Evolutionary conservation across 2,797 vertebrate species (phyloP), one percentile per base, ranked within the genome.

Genomic region (Phaenicophaeus curvirostris): DNA sequence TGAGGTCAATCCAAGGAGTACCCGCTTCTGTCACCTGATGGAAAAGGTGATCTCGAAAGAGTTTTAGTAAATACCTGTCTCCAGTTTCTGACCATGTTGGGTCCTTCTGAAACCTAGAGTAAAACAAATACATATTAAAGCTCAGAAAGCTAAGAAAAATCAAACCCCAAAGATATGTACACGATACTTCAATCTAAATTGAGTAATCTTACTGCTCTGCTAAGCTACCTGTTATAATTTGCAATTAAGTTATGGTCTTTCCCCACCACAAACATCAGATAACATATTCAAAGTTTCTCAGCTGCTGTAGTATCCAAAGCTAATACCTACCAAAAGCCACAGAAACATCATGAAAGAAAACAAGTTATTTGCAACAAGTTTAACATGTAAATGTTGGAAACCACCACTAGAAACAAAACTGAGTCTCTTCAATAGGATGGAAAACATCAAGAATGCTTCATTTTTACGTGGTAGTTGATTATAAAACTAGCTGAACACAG

Each of bases 1-100:
- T 99, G 97, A 99, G 99, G 98, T 99, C 99, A 81, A 99, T 99
- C 99, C 99, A 99, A 79, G 99, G 99, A 71, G 98, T 98, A 93
- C 99, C 99, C 5, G 99, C 98, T 98, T 99, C 99, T 24, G 99
- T 99, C 98, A 99, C 99, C 98, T 99, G 99, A 97, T 99, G 99
- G 96, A 99, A 99, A 97, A 99, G 98, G 97, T 99, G 99, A 98
- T 99, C 99, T 96, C 99, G 98, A 98, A 99, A 99, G 96, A 99
- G 99, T 97, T 99, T 99, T 97, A 99, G 97, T 97, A 99, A 98
- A 97, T 99, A 99, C 73, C 99, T 98, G 97, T 99, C 99, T 41
- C 99, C 99, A 28, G 99, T 99, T 98, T 99, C 99, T 21, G 99
- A 99, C 99, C 99, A 99, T 5, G 99, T 98, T 20, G 99, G 99